phyloP scores from a whole-genome alignment of 2,888 invertebrate species.

The Acrobeloides nanus region DNA sequence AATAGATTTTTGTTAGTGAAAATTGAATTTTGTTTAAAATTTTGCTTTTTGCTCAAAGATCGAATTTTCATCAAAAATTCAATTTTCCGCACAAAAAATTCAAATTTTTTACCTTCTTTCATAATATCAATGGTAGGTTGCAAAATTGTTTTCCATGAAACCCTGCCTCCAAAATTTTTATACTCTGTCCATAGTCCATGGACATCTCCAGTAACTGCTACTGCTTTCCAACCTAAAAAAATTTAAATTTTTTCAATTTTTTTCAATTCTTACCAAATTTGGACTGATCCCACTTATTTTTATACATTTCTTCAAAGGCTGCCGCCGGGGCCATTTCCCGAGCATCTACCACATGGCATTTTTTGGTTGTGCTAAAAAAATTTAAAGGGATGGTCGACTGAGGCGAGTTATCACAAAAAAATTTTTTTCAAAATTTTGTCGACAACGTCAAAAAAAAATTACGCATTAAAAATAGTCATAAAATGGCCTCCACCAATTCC shows the following conservation, averaged over 20 bases:
- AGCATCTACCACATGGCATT: constrained; percentile 55
- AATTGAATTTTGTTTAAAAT: background rate
- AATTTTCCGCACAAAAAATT: constrained; percentile 1
- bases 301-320: constrained; percentile 59
- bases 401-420: background rate
- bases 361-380: constrained; percentile 31
- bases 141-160: constrained; percentile 37
- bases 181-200: constrained; percentile 44
- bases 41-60: constrained; percentile 2
- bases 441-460: constrained; percentile 1
- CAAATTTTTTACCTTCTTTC: constrained; percentile 30
- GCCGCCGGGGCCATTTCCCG: constrained; percentile 58
- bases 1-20: background rate
- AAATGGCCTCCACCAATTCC: constrained; percentile 84
- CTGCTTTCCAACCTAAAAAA: constrained; percentile 42
- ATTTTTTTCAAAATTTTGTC: constrained; percentile 1
- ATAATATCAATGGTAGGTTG: constrained; percentile 49
- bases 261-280: constrained; percentile 23
- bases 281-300: constrained; percentile 36
- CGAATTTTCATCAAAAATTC: background rate
- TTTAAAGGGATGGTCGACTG: constrained; percentile 4
- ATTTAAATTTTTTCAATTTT: background rate
- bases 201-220: constrained; percentile 49
- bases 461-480: constrained; percentile 68
- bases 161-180: constrained; percentile 30